Evolutionary conservation across 2,113 vertebrate genomes (phyloP).

Genomic region (Balaeniceps rex): DNA sequence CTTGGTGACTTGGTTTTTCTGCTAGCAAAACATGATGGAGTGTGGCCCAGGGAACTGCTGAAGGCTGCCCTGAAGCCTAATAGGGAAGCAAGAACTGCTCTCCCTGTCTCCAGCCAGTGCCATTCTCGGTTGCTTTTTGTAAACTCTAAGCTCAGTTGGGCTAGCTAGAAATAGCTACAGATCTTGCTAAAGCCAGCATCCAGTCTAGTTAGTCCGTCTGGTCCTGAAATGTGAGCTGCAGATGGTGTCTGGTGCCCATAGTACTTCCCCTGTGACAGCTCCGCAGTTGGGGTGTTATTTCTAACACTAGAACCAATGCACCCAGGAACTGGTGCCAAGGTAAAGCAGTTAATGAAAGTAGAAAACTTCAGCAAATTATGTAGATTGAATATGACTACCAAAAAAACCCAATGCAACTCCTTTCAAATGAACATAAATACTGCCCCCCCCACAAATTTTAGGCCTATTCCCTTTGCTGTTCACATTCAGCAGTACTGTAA

Average conservation of each 20-base stretch:
- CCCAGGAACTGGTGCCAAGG: background rate
- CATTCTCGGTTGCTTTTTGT: background rate
- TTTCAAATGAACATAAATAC: background rate
- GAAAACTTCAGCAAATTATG: background rate
- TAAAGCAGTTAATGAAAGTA: background rate
- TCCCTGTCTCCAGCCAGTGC: background rate
- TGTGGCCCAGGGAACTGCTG: background rate
- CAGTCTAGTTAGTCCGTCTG: rapidly evolving
- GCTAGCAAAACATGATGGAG: background rate
- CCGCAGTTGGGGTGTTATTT: background rate
- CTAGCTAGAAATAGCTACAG: background rate
- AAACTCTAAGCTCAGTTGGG: background rate
- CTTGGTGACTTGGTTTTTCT: background rate
- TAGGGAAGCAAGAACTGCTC: background rate
- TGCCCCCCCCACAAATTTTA: background rate
- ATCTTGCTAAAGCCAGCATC: background rate
- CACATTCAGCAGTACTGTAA: background rate
- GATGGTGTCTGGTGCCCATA: background rate
- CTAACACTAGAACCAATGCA: background rate
- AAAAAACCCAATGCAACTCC: background rate
- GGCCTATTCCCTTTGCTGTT: background rate
- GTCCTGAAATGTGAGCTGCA: background rate
- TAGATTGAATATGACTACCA: background rate
- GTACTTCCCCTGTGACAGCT: background rate
- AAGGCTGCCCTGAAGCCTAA: background rate